phyloP scores from a whole-genome alignment of 2,797 vertebrate genomes.

The Lithobates sylvaticus region DNA sequence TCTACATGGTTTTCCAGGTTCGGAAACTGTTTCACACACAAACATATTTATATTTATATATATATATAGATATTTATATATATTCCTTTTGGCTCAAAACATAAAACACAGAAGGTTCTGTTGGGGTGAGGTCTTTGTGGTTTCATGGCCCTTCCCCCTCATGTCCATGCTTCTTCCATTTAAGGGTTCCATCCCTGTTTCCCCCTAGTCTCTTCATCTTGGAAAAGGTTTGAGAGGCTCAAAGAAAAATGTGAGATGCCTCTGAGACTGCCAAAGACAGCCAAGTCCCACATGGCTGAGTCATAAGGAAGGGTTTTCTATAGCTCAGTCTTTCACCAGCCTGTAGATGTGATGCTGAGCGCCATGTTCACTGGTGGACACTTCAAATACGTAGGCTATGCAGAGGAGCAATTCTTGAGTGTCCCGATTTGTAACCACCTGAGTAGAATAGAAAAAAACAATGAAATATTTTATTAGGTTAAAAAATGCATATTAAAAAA shows the following conservation, averaged over 20 bases:
- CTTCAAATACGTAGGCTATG: constrained; percentile 90
- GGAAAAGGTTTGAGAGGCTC: constrained; percentile 27
- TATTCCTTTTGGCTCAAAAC: constrained; percentile 64
- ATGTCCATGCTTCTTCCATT: constrained; percentile 50
- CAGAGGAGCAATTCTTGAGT: constrained; percentile 90
- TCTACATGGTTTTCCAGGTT: constrained; percentile 54
- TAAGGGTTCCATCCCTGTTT: constrained; percentile 44
- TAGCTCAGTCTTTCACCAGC: constrained; percentile 86
- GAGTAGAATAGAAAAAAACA: constrained; percentile 45
- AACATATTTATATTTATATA: constrained; percentile 60
- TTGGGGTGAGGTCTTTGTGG: constrained; percentile 62
- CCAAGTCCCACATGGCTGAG: constrained; percentile 51
- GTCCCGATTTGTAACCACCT: constrained; percentile 92
- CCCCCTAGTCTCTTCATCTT: constrained; percentile 37
- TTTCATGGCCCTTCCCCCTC: constrained; percentile 53
- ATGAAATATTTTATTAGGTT: neutral
- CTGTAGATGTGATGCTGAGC: constrained; percentile 93
- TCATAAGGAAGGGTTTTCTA: constrained; percentile 42
- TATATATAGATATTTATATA: constrained; percentile 62
- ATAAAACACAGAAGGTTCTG: constrained; percentile 60
- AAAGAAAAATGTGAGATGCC: constrained; percentile 40
- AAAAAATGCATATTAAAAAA: no score
- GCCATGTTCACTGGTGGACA: constrained; percentile 89
- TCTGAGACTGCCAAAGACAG: constrained; percentile 31
- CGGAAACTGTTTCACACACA: constrained; percentile 58